Evolutionary conservation across 2,888 invertebrate genomes (phyloP).

Genomic region (Dendrolimus pini): DNA sequence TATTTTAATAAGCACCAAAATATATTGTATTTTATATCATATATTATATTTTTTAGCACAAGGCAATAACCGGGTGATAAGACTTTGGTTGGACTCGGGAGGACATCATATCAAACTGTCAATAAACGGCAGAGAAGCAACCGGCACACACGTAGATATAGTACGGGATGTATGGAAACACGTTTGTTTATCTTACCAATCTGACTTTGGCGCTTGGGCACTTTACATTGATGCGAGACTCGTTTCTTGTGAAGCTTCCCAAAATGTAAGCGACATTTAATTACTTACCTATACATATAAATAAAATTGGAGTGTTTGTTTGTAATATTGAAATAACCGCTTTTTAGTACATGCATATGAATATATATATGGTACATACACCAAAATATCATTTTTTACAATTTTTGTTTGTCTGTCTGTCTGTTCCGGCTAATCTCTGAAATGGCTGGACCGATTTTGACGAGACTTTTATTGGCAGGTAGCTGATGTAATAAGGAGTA

Average conservation of each 20-base stretch:
- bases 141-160: conserved; percentile 57
- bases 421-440: too few relatives aligned
- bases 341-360: too few relatives aligned
- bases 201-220: conserved; percentile 77
- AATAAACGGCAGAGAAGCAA: conserved; percentile 69
- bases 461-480: too few relatives aligned
- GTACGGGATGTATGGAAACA: conserved; percentile 77
- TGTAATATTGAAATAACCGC: too few relatives aligned
- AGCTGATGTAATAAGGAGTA: too few relatives aligned
- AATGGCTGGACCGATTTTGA: too few relatives aligned
- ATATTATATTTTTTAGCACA: conserved; percentile 53
- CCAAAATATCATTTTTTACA: too few relatives aligned
- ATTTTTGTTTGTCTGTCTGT: too few relatives aligned
- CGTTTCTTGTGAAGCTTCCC: conserved; percentile 46
- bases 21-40: too few relatives aligned
- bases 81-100: conserved; percentile 78
- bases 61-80: conserved; percentile 62
- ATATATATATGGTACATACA: too few relatives aligned
- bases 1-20: too few relatives aligned
- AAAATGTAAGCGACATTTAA: conserved; percentile 34
- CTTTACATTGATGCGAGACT: conserved; percentile 78
- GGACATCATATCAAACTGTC: conserved; percentile 74
- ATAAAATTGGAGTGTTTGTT: too few relatives aligned
- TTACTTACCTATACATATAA: neutral
- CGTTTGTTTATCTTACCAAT: conserved; percentile 81